These are phyloP conservation scores for Arvicanthis niloticus DNA, from an alignment of 2,113 vertebrate genomes.

Conservation along the genomic window DNA sequence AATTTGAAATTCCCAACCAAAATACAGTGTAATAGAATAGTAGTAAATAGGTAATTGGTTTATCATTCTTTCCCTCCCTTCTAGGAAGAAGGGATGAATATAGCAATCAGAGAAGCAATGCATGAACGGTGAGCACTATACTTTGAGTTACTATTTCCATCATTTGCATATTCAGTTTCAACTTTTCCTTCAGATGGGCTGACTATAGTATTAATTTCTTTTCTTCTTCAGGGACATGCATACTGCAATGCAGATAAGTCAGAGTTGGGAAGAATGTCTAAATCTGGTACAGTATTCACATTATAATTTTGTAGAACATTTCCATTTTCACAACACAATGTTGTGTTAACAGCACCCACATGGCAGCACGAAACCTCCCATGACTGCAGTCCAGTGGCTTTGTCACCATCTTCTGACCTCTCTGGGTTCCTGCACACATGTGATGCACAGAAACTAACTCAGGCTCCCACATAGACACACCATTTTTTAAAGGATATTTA, in stretches of 20 bases:
- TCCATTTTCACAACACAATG: conserved; percentile 14
- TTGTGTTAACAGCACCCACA: background rate
- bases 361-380: too few relatives aligned
- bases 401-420: background rate
- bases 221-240: conserved; percentile 90
- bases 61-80: conserved; percentile 20
- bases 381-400: background rate
- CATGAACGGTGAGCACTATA: conserved; percentile 89
- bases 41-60: background rate
- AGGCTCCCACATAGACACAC: background rate
- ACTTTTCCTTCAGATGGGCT: conserved; percentile 18
- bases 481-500: background rate
- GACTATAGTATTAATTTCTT: conserved; percentile 50
- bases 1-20: conserved; percentile 18
- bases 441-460: background rate
- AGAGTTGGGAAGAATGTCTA: conserved; percentile 94
- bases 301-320: conserved; percentile 71
- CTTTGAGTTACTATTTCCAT: conserved; percentile 43
- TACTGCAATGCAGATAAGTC: conserved; percentile 93
- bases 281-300: conserved; percentile 90
- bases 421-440: background rate
- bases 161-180: background rate
- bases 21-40: conserved; percentile 40
- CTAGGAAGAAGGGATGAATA: conserved; percentile 86
- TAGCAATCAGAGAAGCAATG: conserved; percentile 93